phyloP scores from a whole-genome alignment of 2,888 invertebrate genomes.

The Gryllus longicercus region DNA sequence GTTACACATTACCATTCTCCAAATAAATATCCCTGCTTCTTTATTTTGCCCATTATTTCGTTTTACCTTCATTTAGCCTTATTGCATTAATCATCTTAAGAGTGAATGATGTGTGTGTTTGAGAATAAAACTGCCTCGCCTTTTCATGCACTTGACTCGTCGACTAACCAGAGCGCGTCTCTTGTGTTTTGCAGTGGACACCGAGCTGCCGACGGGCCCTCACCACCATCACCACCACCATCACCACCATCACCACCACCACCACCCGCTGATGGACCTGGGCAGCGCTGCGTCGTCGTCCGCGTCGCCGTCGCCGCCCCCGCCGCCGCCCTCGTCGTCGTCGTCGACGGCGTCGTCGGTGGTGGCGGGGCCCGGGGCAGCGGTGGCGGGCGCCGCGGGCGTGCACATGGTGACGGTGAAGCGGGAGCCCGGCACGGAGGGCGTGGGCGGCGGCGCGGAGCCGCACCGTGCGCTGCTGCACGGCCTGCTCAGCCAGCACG shows the following conservation, averaged over 20 bases:
- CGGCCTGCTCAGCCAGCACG: slow-evolving; percentile 59
- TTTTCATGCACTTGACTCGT: not conserved
- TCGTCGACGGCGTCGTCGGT: slow-evolving; percentile 22
- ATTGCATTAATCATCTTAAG: too few species aligned
- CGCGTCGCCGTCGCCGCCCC: slow-evolving; percentile 30
- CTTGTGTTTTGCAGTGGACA: slow-evolving; percentile 53
- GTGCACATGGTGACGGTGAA: slow-evolving; percentile 28
- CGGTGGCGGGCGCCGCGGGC: not conserved
- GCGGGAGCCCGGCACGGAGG: slow-evolving; percentile 38
- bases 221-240: not conserved
- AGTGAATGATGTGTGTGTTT: not conserved
- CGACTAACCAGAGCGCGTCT: not conserved
- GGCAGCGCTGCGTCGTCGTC: slow-evolving; percentile 35
- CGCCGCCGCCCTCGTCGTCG: not conserved
- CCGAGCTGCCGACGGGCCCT: slow-evolving; percentile 49
- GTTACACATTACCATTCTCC: too few species aligned
- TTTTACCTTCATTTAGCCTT: too few species aligned
- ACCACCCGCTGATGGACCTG: slow-evolving; percentile 34
- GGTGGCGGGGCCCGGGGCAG: slow-evolving; percentile 37
- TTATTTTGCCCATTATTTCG: too few species aligned
- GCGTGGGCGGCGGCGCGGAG: not conserved
- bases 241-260: not conserved
- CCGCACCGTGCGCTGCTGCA: slow-evolving; percentile 57
- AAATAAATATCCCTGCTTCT: too few species aligned
- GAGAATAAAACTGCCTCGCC: not conserved